These are phyloP conservation scores for Pogonocichla stellata DNA, from an alignment of 2,113 vertebrate species.

Conservation along the genomic window DNA sequence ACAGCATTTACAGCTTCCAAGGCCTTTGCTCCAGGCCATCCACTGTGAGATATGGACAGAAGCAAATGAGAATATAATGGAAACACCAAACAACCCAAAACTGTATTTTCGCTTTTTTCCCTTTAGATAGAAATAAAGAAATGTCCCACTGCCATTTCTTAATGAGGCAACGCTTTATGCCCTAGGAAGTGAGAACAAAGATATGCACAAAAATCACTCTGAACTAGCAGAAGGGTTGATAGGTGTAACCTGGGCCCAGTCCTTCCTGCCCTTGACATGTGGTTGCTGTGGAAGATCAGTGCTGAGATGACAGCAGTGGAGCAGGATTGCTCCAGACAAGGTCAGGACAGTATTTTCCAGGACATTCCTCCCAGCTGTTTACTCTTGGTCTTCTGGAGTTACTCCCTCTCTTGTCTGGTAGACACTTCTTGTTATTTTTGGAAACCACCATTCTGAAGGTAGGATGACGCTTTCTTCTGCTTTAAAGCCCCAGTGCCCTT, in stretches of 20 bases:
- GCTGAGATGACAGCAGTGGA: not conserved
- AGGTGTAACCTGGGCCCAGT: not conserved
- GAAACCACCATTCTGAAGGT: not conserved
- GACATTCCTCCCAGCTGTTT: not conserved
- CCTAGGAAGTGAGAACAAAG: not conserved
- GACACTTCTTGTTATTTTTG: not conserved
- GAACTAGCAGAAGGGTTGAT: not conserved
- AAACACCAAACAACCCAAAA: not conserved
- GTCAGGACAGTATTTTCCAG: not conserved
- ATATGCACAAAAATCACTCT: too few species aligned
- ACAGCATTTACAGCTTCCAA: not conserved
- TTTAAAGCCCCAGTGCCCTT: not conserved
- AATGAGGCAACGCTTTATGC: not conserved
- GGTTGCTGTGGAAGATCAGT: not conserved
- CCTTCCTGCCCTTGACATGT: not conserved
- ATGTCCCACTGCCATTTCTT: not conserved
- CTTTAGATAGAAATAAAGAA: not conserved
- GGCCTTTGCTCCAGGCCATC: not conserved
- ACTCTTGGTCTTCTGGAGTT: not conserved
- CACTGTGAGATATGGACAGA: not conserved
- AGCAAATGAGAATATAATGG: not conserved
- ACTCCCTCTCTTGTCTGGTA: not conserved
- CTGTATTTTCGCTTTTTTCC: not conserved
- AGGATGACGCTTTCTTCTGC: not conserved
- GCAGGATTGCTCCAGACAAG: not conserved